Evolutionary conservation across 92 coral and sea anemone genomes (phyloP), one percentile per base, ranked within the genome.

Genomic region (Pocillopora grandis): DNA sequence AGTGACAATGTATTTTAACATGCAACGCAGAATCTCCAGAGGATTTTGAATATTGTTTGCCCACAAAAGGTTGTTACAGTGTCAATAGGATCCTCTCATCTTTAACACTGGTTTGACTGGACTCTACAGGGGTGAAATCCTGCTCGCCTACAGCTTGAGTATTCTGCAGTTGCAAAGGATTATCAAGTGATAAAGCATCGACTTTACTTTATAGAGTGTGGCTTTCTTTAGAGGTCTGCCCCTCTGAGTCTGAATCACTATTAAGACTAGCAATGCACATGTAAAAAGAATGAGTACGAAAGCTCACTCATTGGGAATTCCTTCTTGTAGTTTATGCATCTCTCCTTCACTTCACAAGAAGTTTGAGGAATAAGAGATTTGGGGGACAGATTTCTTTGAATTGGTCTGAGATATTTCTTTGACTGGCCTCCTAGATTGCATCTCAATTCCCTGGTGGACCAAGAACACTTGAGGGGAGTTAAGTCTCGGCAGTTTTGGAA

Each of bases 351-450:
- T 48, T 66, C 14, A 11, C 87, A 80, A 23, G 65, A 86, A 78
- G 79, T 84, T 63, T 76, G 64, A 17, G 84, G 90, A 15, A 73
- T 20, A 48, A 71, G 31, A 66, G 85, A 79, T 21, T 76, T 59
- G 59, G 93, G 87, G 5, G 90, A 84, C 14, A 90, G 71, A 19
- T 58, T 48, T 70, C 76, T 87, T 67, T 87, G 93, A 18, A 90
- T 87, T 66, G 91, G 89, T 36, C 87, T 36, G 55, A 90, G 69
- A 58, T 67, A 80, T 12, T 79, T 23, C 42, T 86, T 90, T 18
- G 90, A 52, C 71, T 90, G 87, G 36, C 76, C 57, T n/a, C 93
- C 93, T 13, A 86, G 19, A 78, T 75, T 78, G 42, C 88, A 70
- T 78, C 76, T 84, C n/a, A 87, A 72, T 52, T 77, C 85, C 59